Percentiles rank a stretch among this genome's conserved stretches.
Evolutionary conservation across 2,113 vertebrate genomes (phyloP).

Genomic region (Zeus faber): DNA sequence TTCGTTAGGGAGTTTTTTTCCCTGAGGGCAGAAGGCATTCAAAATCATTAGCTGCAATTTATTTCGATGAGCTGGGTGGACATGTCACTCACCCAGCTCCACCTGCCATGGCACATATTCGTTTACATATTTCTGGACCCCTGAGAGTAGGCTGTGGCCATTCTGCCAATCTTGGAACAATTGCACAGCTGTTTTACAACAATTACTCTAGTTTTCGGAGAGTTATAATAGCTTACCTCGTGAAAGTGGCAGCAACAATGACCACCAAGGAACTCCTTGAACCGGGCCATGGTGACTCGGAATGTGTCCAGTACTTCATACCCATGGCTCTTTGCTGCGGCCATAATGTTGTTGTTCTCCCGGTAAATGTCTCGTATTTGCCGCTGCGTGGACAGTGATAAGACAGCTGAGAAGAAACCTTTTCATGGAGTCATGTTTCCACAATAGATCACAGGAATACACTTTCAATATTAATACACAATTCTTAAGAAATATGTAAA

Average conservation of each 20-base stretch:
- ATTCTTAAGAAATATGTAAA: too few species aligned
- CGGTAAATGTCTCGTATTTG: conserved; percentile 82
- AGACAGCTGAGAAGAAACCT: neutral
- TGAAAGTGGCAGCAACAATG: conserved; percentile 94
- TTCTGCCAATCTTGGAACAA: too few species aligned
- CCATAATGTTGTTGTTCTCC: conserved; percentile 82
- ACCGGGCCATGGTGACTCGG: conserved; percentile 88
- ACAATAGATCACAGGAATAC: too few species aligned
- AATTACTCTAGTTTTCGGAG: too few species aligned
- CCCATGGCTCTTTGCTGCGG: conserved; percentile 79
- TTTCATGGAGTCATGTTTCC: too few species aligned
- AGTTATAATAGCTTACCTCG: too few species aligned
- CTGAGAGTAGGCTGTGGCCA: too few species aligned
- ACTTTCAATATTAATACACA: too few species aligned
- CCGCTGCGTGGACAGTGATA: conserved; percentile 59
- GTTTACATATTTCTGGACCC: too few species aligned
- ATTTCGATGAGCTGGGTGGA: neutral
- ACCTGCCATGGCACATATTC: too few species aligned
- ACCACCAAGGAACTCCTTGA: conserved; percentile 94
- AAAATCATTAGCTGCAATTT: neutral
- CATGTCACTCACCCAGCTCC: neutral
- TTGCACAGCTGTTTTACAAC: too few species aligned
- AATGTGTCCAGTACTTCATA: conserved; percentile 91
- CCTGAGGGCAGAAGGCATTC: too few species aligned
- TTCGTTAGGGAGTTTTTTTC: neutral